These are phyloP conservation scores for Dendropsophus ebraccatus DNA, from an alignment of 2,113 vertebrate species.

Conservation along the genomic window DNA sequence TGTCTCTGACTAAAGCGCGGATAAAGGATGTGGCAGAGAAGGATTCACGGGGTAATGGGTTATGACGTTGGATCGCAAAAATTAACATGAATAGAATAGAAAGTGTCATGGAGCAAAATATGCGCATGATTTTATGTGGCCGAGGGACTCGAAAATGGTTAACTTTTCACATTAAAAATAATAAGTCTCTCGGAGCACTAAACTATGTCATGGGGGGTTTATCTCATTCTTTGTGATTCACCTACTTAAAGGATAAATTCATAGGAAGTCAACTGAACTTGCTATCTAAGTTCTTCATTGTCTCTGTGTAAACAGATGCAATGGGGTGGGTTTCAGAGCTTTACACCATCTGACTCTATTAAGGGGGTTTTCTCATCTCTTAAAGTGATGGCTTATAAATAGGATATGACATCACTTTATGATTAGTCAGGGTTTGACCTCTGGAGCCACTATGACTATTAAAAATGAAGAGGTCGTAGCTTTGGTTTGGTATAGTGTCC, in stretches of 20 bases:
- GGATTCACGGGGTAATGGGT: conserved; percentile 29
- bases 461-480: no score
- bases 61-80: conserved; percentile 6
- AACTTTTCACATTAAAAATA: neutral
- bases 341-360: neutral
- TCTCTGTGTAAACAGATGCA: neutral
- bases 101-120: conserved; percentile 38
- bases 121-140: neutral
- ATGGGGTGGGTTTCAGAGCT: neutral
- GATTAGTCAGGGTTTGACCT: no score
- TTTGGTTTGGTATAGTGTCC: no score
- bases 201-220: neutral
- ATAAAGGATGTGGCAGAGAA: conserved; percentile 41
- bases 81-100: conserved; percentile 15
- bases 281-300: neutral
- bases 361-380: no score
- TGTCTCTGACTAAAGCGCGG: neutral
- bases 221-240: neutral
- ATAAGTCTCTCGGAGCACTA: neutral
- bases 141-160: neutral
- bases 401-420: no score
- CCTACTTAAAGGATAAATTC: neutral
- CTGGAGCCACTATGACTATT: no score
- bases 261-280: neutral
- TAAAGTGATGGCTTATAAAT: no score